Evolutionary conservation across 2,113 vertebrate species (phyloP).

Genomic region (Varanus komodoensis): DNA sequence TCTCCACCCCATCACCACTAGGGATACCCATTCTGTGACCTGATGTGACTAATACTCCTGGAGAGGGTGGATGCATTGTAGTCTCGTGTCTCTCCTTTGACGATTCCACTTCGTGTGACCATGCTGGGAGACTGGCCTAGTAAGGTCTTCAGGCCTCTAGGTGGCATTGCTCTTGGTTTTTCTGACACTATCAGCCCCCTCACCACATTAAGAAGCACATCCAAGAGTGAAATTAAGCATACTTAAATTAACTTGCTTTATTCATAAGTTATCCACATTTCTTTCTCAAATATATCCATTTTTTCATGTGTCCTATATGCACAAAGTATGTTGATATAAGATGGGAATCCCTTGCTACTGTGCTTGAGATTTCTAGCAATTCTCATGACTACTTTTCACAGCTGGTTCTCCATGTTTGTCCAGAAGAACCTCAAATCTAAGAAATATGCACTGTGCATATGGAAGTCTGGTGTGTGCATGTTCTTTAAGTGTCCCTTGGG

Average conservation of each 20-base stretch:
- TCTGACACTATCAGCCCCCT: too few species aligned
- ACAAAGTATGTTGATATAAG: neutral
- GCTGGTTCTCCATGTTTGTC: neutral
- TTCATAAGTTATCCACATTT: conserved; percentile 41
- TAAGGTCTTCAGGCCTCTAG: too few species aligned
- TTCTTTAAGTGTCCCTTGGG: neutral
- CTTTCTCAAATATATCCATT: neutral
- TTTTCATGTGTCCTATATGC: neutral
- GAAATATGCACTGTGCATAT: neutral
- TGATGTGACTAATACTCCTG: too few species aligned
- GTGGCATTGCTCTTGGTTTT: too few species aligned
- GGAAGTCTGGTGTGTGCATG: neutral
- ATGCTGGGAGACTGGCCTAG: too few species aligned
- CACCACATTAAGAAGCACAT: too few species aligned
- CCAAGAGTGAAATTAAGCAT: conserved; percentile 41
- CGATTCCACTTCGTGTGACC: too few species aligned
- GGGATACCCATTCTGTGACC: too few species aligned
- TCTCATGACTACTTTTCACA: neutral
- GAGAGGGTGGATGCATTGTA: too few species aligned
- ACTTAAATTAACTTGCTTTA: conserved; percentile 50
- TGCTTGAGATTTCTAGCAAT: too few species aligned
- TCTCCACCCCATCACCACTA: too few species aligned
- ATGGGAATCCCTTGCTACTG: neutral
- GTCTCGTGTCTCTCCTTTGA: too few species aligned
- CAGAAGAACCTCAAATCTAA: neutral